Percentiles rank a stretch among this genome's conserved stretches.
Evolutionary conservation across 2,113 vertebrate species (phyloP).

Genomic region (Xenotilapia flavipinnis): DNA sequence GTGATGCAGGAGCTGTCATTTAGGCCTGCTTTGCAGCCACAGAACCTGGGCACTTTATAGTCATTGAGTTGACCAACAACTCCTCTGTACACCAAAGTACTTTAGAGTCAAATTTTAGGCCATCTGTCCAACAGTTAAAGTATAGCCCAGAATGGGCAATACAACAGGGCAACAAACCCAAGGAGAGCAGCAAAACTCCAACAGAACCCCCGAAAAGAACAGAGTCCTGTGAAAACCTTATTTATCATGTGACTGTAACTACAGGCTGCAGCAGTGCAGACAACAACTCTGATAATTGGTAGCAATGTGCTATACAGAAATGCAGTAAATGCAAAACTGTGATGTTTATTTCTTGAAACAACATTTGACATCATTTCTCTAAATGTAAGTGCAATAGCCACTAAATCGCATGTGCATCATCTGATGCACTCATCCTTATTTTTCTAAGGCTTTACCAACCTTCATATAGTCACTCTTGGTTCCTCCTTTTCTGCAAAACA

Average conservation of each 20-base stretch:
- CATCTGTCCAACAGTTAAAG: neutral
- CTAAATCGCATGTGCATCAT: neutral
- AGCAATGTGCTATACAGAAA: neutral
- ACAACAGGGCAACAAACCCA: neutral
- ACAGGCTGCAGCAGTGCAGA: neutral
- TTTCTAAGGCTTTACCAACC: neutral
- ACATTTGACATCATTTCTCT: neutral
- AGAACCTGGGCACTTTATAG: neutral
- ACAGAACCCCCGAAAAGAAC: neutral
- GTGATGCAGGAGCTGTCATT: neutral
- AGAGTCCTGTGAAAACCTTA: neutral
- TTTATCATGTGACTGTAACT: neutral
- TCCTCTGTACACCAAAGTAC: rapidly evolving
- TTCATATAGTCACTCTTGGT: neutral
- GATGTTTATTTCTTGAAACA: neutral
- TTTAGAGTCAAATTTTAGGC: neutral
- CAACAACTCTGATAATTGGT: neutral
- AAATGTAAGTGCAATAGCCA: neutral
- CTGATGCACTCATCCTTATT: neutral
- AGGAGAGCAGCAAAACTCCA: neutral
- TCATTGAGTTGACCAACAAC: neutral
- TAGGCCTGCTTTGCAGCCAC: neutral
- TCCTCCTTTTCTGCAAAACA: neutral
- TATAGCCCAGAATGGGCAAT: neutral
- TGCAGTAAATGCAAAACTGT: neutral